phyloP scores from a whole-genome alignment of 1,140 invertebrate genomes.

The Gonioctena quinquepunctata region DNA sequence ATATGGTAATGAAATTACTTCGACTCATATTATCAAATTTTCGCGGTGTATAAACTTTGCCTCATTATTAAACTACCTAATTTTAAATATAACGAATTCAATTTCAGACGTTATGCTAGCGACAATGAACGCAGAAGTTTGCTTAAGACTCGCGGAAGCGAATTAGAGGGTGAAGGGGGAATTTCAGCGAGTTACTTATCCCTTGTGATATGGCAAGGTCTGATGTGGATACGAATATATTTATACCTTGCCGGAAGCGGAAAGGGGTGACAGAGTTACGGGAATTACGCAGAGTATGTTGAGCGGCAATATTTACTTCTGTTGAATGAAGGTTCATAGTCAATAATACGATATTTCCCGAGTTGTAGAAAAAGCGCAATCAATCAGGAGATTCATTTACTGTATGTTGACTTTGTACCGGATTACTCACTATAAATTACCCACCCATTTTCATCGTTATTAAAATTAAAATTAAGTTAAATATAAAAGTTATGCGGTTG shows the following conservation, averaged over 20 bases:
- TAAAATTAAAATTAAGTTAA: no score
- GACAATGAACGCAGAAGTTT: conserved; percentile 20
- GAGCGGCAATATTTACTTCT: no score
- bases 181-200: background rate
- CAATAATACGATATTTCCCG: no score
- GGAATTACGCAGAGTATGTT: no score
- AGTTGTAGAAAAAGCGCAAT: no score
- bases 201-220: background rate
- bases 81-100: conserved; percentile 36
- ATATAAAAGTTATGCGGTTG: no score
- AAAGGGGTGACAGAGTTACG: no score
- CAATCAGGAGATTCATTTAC: no score
- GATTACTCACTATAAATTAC: no score
- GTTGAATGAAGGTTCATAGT: no score
- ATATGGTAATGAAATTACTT: conserved; percentile 51
- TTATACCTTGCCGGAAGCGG: background rate
- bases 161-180: background rate
- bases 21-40: conserved; percentile 49
- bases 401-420: no score
- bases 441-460: no score
- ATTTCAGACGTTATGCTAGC: conserved; percentile 16
- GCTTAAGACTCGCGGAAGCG: background rate
- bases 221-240: background rate
- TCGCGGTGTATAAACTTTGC: conserved; percentile 41
- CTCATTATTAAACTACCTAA: conserved; percentile 39